Evolutionary conservation across 2,113 vertebrate genomes (phyloP).

Genomic region (Rhipidura dahli): DNA sequence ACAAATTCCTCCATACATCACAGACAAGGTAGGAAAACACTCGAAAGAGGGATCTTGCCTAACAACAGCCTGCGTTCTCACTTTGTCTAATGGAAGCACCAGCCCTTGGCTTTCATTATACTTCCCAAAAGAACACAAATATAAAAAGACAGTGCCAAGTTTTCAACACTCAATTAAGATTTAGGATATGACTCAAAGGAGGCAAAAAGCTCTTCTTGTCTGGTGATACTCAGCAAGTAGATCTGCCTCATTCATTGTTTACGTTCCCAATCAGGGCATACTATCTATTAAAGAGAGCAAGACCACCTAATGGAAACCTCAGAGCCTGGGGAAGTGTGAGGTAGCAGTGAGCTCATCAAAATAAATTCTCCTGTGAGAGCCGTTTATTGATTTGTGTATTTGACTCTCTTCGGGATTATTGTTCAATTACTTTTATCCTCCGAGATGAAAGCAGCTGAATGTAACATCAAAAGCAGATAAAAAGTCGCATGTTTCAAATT

Average conservation of each 20-base stretch:
- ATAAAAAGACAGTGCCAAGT: background rate
- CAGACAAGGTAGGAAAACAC: fast-evolving
- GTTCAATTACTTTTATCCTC: slow-evolving; percentile 63
- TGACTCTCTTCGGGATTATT: slow-evolving; percentile 54
- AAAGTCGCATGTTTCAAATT: slow-evolving; percentile 47
- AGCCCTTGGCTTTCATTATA: background rate
- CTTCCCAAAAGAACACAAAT: background rate
- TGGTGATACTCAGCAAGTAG: background rate
- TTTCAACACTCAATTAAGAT: background rate
- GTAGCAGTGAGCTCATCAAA: background rate
- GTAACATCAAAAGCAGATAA: slow-evolving; percentile 59
- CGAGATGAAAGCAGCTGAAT: slow-evolving; percentile 43
- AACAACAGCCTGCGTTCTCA: background rate
- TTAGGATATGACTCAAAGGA: background rate
- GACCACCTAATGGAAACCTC: background rate
- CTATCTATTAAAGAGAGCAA: background rate
- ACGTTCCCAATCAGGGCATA: background rate
- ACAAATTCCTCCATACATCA: background rate
- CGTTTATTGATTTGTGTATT: slow-evolving; percentile 64
- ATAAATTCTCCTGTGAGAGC: slow-evolving; percentile 40
- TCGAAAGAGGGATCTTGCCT: background rate
- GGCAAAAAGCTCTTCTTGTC: background rate
- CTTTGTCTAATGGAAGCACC: background rate
- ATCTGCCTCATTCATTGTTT: background rate
- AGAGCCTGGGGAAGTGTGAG: background rate